Evolutionary conservation across 2,888 invertebrate species (phyloP).

Genomic region (Harpalus rufipes): DNA sequence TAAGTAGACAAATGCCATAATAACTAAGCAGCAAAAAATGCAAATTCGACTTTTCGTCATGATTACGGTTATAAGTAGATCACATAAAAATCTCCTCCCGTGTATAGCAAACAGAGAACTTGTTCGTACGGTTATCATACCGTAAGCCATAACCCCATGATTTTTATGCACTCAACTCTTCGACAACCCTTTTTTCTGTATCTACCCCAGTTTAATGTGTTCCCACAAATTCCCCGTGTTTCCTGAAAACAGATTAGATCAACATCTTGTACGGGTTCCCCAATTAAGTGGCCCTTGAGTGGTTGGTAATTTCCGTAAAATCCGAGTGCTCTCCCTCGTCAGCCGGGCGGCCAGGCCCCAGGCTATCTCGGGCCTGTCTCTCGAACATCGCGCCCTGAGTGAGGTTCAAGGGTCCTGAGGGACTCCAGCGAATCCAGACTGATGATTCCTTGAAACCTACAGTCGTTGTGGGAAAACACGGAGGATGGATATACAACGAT

Average conservation of each 20-base stretch:
- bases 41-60: too few relatives aligned
- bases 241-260: constrained; percentile 37
- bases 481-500: not conserved
- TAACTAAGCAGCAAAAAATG: too few relatives aligned
- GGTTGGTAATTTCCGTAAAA: constrained; percentile 41
- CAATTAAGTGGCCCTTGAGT: constrained; percentile 43
- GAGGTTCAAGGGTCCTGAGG: constrained; percentile 17
- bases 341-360: not conserved
- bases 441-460: constrained; percentile 5
- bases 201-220: too few relatives aligned
- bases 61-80: too few relatives aligned
- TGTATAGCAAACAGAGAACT: too few relatives aligned
- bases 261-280: constrained; percentile 46
- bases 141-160: too few relatives aligned
- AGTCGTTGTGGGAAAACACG: not conserved
- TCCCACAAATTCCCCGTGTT: constrained; percentile 12
- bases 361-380: constrained; percentile 2
- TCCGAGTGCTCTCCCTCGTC: constrained; percentile 34
- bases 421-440: constrained; percentile 1
- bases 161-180: too few relatives aligned
- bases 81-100: too few relatives aligned
- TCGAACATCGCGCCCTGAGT: not conserved
- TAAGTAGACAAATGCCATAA: too few relatives aligned
- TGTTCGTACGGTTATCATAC: too few relatives aligned
- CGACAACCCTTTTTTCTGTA: too few relatives aligned